Base-by-base conservation (phyloP, 2,113 vertebrate species). In the Sarotherodon lohbergeri region DNA sequence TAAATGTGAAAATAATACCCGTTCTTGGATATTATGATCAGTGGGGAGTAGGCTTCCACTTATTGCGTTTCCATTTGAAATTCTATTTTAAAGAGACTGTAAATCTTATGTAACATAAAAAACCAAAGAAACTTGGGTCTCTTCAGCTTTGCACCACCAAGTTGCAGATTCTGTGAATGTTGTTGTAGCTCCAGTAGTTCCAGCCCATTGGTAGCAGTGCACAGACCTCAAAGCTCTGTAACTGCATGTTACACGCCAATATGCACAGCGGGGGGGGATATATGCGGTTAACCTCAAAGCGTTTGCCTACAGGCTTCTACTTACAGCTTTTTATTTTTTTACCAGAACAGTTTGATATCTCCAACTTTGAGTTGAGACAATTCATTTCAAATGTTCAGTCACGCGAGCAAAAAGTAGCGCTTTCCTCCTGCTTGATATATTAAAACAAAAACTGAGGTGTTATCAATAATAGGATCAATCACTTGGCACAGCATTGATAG, bases 321-420 rank as follows among this genome's bases (percentile, higher is more conserved):
- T n/a, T 32, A 50, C 6, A 78, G 27, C 46, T 17, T 76, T 29
- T 29, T 32, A 29, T 27, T 76, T 52, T 24, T 78, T 78, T 52
- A 52, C 46, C 46, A 78, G 27, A n/a, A 52, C 16, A 50, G 46
- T 78, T n/a, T 78, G 14, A 32, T 32, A 32, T 78, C 27, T 52
- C 27, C 46, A 52, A 52, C 27, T 52, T 46, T 13, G 16, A 50
- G 43, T 50, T 78, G 14, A 78, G 4, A 12, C 24, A 78, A 78
- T 10, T 78, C 43, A 19, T 78, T 50, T 48, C 16, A 78, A n/a
- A 78, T 52, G n/a, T 52, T 78, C 46, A 52, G 46, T 34, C 3
- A 27, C 11, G 14, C 4, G 0, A 10, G 4, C 14, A 48, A n/a
- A 78, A 78, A 34, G 46, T 52, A 52, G 10, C 3, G 0, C 17